These are phyloP conservation scores for Phymanthus crucifer DNA, from an alignment of 92 coral and sea anemone genomes.

Conservation along the genomic window DNA sequence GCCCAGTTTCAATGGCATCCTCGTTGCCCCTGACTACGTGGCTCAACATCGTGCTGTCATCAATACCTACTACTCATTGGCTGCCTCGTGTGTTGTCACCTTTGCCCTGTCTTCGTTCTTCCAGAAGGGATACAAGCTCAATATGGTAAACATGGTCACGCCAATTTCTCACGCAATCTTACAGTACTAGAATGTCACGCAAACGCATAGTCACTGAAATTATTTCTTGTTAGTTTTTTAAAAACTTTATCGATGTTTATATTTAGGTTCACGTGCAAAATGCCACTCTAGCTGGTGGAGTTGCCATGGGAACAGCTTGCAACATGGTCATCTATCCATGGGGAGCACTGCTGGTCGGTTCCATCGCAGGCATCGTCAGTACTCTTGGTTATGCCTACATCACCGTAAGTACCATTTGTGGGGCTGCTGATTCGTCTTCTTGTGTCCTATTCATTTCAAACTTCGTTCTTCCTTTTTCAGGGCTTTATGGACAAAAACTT, in stretches of 20 bases:
- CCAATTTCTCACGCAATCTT: not conserved
- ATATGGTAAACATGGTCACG: conserved; percentile 50
- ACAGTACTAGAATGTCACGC: not conserved
- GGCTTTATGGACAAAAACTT: conserved; percentile 60
- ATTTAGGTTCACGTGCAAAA: conserved; percentile 73
- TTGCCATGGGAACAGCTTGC: conserved; percentile 74
- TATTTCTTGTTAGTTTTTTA: not conserved
- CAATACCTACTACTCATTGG: conserved; percentile 69
- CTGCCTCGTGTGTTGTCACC: conserved; percentile 56
- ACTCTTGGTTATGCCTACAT: conserved; percentile 64
- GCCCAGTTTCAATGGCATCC: conserved; percentile 79
- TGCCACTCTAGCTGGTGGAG: conserved; percentile 84
- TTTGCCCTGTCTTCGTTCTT: conserved; percentile 67
- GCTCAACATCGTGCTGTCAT: conserved; percentile 69
- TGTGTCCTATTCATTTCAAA: not conserved
- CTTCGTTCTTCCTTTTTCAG: conserved; percentile 31
- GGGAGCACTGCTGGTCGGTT: conserved; percentile 80
- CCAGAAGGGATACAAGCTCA: conserved; percentile 51
- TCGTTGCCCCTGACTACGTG: conserved; percentile 59
- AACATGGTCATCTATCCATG: conserved; percentile 76
- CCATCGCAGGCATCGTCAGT: conserved; percentile 63
- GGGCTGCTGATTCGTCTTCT: not conserved
- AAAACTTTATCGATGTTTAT: not conserved
- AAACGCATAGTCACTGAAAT: not conserved
- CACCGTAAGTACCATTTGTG: conserved; percentile 41